Conservation (phyloP, 1,140 invertebrate genomes). For the Protaetia brevitarsis region DNA sequence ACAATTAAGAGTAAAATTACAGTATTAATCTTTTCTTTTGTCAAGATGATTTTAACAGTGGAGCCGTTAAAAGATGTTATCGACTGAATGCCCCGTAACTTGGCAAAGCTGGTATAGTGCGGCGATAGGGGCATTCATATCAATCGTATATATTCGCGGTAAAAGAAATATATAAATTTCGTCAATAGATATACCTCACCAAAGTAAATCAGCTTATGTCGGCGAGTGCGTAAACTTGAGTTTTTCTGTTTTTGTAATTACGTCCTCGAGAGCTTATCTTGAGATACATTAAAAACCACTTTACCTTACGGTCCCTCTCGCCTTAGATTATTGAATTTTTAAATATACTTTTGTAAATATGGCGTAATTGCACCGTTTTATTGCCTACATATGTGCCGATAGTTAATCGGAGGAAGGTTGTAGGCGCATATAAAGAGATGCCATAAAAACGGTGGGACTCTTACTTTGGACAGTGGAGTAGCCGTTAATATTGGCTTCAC, state of each 20-base stretch:
- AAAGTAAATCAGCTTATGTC: not conserved
- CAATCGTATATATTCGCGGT: too few relatives aligned
- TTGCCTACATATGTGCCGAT: not conserved
- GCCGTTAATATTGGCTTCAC: not conserved
- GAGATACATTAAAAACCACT: conserved; percentile 15
- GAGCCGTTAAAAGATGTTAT: not conserved
- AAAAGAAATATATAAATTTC: not conserved
- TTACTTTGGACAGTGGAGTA: not conserved
- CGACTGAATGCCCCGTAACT: not conserved
- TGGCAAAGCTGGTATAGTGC: too few relatives aligned
- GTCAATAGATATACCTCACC: conserved; percentile 2
- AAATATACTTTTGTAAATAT: conserved; percentile 5
- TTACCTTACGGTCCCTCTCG: not conserved
- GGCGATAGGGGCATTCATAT: too few relatives aligned
- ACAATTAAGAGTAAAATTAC: not conserved
- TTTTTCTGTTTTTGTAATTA: conserved; percentile 11
- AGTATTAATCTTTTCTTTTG: not conserved
- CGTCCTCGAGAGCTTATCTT: not conserved
- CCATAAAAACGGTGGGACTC: not conserved
- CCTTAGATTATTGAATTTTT: conserved; percentile 6
- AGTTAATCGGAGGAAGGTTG: not conserved
- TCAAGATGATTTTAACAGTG: not conserved
- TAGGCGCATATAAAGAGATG: not conserved
- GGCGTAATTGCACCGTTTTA: conserved; percentile 3
- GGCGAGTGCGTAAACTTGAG: conserved; percentile 4